Percentiles rank a stretch among this genome's conserved stretches.
phyloP scores from a whole-genome alignment of 1,140 invertebrate species.

The Pseudoatta argentina region DNA sequence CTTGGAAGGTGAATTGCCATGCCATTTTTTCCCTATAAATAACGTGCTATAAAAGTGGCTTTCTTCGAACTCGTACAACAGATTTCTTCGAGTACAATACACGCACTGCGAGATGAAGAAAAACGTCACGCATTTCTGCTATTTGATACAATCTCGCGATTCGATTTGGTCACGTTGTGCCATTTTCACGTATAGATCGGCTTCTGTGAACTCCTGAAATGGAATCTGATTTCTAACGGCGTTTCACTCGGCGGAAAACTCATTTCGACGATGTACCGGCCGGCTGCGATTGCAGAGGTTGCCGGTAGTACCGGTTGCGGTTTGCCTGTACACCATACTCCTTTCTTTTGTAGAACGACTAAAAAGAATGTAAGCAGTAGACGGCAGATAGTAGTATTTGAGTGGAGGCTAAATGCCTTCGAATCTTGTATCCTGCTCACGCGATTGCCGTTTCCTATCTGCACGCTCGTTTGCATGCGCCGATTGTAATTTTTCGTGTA shows the following conservation, averaged over 20 bases:
- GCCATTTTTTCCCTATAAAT: neutral
- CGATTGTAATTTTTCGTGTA: conserved; percentile 20
- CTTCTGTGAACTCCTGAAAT: conserved; percentile 72
- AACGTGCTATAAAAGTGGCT: neutral
- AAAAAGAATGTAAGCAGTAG: conserved; percentile 47
- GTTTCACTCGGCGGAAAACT: conserved; percentile 71
- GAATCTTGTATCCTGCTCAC: conserved; percentile 63
- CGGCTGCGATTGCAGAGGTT: conserved; percentile 52
- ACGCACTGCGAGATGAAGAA: neutral
- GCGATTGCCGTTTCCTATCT: conserved; percentile 56
- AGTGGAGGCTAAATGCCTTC: conserved; percentile 34
- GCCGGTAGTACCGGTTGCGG: conserved; percentile 55
- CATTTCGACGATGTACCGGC: conserved; percentile 39
- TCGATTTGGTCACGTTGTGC: conserved; percentile 55
- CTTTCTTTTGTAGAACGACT: conserved; percentile 24
- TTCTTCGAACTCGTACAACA: neutral
- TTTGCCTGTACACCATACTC: conserved; percentile 51
- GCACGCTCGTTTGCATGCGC: conserved; percentile 58
- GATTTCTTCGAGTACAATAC: neutral
- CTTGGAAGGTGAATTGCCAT: neutral
- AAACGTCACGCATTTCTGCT: conserved; percentile 6
- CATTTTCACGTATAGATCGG: conserved; percentile 19
- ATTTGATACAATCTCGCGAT: conserved; percentile 35
- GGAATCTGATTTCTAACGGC: conserved; percentile 81
- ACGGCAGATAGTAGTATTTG: conserved; percentile 32